phyloP scores from a whole-genome alignment of 2,888 invertebrate species.

The Orthonychiurus folsomi region DNA sequence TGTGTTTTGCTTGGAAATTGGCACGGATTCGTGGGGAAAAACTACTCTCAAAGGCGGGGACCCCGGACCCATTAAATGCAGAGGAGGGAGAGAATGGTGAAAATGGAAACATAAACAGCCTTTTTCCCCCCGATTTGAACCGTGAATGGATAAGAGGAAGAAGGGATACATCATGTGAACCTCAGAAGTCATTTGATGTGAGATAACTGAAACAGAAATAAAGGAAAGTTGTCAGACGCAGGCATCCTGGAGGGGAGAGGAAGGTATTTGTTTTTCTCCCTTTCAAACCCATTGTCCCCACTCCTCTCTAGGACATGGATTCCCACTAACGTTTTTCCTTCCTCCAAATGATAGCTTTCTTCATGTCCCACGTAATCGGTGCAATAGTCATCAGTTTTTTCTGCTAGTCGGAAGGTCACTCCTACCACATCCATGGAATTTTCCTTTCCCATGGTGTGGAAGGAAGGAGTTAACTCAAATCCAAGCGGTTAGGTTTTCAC shows the following conservation, averaged over 20 bases:
- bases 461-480: too few species aligned
- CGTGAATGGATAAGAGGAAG: neutral
- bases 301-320: too few species aligned
- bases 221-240: neutral
- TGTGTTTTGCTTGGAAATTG: neutral
- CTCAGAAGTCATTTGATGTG: neutral
- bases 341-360: neutral
- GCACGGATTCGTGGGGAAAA: neutral
- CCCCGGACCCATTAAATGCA: neutral
- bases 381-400: neutral
- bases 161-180: neutral
- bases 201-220: slow-evolving; percentile 1
- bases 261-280: neutral
- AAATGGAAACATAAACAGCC: too few species aligned
- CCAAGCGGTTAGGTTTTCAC: too few species aligned
- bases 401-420: neutral
- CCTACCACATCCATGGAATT: too few species aligned
- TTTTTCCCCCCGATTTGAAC: too few species aligned
- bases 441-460: too few species aligned
- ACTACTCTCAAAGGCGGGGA: neutral
- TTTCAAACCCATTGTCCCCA: neutral
- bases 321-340: too few species aligned
- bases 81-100: neutral
- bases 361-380: neutral
- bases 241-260: neutral